Percentiles rank a stretch among this genome's conserved stretches.
Conservation (phyloP, 53 echinoderm and acorn worm genomes). For the Pentamera pediparva region DNA sequence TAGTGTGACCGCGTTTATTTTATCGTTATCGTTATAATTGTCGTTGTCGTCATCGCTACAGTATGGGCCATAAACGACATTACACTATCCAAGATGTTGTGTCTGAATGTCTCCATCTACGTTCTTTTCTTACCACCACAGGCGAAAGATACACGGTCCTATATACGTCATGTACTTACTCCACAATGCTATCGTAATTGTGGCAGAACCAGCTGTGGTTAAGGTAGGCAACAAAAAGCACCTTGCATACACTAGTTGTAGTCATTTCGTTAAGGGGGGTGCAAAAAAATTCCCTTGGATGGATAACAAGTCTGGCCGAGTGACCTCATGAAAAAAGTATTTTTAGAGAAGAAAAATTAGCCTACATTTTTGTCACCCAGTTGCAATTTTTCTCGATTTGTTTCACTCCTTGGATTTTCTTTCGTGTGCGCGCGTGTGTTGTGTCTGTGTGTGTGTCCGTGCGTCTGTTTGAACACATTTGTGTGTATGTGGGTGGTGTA, state of each 20-base stretch:
- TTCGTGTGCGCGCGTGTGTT: no score
- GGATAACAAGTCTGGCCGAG: no score
- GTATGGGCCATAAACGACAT: not conserved
- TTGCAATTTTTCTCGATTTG: no score
- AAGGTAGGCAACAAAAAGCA: not conserved
- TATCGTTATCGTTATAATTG: not conserved
- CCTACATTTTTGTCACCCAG: no score
- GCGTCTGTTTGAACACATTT: no score
- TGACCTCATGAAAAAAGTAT: no score
- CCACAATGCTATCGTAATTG: not conserved
- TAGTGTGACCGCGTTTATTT: no score
- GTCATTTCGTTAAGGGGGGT: not conserved
- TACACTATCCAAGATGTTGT: not conserved
- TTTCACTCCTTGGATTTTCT: no score
- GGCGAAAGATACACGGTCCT: conserved; percentile 2
- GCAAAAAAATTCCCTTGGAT: not conserved
- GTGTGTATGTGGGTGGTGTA: no score
- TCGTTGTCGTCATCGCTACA: not conserved
- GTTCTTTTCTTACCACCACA: not conserved
- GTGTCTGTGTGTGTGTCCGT: no score
- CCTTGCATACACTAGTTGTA: not conserved
- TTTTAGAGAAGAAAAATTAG: no score
- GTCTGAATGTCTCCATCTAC: not conserved
- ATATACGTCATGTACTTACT: not conserved
- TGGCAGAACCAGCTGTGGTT: conserved; percentile 13